Base-by-base conservation (phyloP, 2,113 vertebrate genomes). In the Erinaceus europaeus region DNA sequence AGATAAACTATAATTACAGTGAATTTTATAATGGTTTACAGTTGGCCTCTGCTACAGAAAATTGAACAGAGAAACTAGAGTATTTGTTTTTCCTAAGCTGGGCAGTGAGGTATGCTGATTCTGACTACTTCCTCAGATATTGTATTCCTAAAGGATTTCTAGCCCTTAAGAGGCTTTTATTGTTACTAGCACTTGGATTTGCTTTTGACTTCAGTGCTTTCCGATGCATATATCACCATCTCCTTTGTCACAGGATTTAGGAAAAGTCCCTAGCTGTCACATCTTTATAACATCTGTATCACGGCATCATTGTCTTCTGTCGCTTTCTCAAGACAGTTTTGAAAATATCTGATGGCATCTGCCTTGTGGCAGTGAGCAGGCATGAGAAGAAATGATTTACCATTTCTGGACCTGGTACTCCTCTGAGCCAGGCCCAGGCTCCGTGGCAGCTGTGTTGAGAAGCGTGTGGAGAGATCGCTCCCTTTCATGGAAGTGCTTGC, bases 401-500 rank as follows among this genome's bases (percentile, higher is more conserved):
- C 87, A 13, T 87, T 86, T 93, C 71, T 57, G 73, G 84, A 93
- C 40, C 74, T 32, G 3, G 0, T 46, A 55, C 23, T 34, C 62
- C 0, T 0, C 84, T 34, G 84, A 78, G 57, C 64, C 64, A 71
- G 57, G 55, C 48, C 17, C 15, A 40, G 53, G 42, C 71, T 18
- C 61, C 64, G 71, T 1, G 5, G 32, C 64, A 17, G 57, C 9
- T 57, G 55, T 53, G 46, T 11, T 12, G 38, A 81, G 53, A 57
- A 36, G 80, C 3, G 0, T 18, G 29, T 48, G 8, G 68, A 84
- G 68, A 61, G 61, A 59, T n/a, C 3, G 0, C 57, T 87, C 17
- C 89, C 84, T 90, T 94, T 94, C 92, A 81, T 81, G 86, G 89
- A 90, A 90, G 74, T 14, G 1, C 38, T 72, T 18, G 84, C 32